phyloP scores from a whole-genome alignment of 2,797 vertebrate genomes.

The Lagocephalus sceleratus region DNA sequence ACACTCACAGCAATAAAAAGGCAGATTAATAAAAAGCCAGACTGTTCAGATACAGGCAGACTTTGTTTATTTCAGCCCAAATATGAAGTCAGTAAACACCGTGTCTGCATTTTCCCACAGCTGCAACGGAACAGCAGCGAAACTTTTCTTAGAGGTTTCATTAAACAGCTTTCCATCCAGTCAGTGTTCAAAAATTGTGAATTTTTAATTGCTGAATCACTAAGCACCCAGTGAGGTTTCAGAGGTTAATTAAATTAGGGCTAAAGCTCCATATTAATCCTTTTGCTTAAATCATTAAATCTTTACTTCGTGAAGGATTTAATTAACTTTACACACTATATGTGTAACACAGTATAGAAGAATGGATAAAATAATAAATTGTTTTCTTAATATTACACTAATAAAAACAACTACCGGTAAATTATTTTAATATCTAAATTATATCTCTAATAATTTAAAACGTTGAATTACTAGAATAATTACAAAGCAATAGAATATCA shows the following conservation, averaged over 20 bases:
- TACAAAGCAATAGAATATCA: no score
- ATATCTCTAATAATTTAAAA: no score
- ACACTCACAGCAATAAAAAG: slow-evolving; percentile 40
- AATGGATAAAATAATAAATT: no score
- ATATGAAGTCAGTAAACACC: slow-evolving; percentile 6
- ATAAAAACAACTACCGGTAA: no score
- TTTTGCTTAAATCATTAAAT: neutral
- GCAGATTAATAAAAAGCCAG: slow-evolving; percentile 60
- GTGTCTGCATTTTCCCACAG: neutral
- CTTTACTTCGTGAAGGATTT: no score
- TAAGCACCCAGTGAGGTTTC: neutral
- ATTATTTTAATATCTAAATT: no score
- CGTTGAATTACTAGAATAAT: no score
- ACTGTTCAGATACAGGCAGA: slow-evolving; percentile 44
- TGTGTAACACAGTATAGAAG: no score
- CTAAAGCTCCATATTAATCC: neutral
- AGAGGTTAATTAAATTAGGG: slow-evolving; percentile 10
- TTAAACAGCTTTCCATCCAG: neutral
- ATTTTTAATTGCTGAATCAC: slow-evolving; percentile 1
- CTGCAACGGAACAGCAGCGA: slow-evolving; percentile 5
- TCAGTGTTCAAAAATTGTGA: neutral
- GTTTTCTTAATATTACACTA: no score
- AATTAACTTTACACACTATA: no score
- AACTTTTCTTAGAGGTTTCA: neutral
- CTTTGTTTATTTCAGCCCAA: slow-evolving; percentile 26